Evolutionary conservation across 1,140 invertebrate genomes (phyloP).

Genomic region (Drosophila sucinea): DNA sequence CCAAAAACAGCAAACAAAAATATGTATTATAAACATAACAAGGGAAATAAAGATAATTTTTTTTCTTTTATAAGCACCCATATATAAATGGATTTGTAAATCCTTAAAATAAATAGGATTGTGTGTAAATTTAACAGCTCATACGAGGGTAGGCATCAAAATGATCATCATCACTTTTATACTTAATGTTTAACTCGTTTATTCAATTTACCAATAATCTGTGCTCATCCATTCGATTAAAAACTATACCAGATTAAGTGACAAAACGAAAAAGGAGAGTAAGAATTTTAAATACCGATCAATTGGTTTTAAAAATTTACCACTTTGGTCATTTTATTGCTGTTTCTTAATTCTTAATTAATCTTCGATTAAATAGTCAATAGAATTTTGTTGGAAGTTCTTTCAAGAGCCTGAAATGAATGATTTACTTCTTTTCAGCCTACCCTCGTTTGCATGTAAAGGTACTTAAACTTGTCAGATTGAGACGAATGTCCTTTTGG

Average conservation of each 20-base stretch:
- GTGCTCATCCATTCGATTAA: too few relatives aligned
- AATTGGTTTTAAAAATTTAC: too few relatives aligned
- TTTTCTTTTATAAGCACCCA: background rate
- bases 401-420: too few relatives aligned
- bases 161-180: background rate
- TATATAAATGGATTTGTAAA: conserved; percentile 3
- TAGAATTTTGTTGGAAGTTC: too few relatives aligned
- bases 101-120: conserved; percentile 12
- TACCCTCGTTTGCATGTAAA: conserved; percentile 2
- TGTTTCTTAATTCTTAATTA: too few relatives aligned
- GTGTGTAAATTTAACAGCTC: conserved; percentile 1
- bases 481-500: conserved; percentile 1
- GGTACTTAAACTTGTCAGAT: conserved; percentile 1
- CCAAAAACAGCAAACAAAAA: background rate
- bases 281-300: too few relatives aligned
- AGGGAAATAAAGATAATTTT: conserved; percentile 10
- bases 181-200: too few relatives aligned
- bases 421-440: background rate
- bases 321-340: too few relatives aligned
- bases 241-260: too few relatives aligned
- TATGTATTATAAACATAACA: conserved; percentile 11
- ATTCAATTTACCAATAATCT: too few relatives aligned
- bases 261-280: too few relatives aligned
- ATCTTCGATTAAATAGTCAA: too few relatives aligned
- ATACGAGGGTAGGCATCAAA: background rate